These are phyloP conservation scores for Cynoglossus semilaevis DNA, from an alignment of 2,113 vertebrate species.

Conservation along the genomic window DNA sequence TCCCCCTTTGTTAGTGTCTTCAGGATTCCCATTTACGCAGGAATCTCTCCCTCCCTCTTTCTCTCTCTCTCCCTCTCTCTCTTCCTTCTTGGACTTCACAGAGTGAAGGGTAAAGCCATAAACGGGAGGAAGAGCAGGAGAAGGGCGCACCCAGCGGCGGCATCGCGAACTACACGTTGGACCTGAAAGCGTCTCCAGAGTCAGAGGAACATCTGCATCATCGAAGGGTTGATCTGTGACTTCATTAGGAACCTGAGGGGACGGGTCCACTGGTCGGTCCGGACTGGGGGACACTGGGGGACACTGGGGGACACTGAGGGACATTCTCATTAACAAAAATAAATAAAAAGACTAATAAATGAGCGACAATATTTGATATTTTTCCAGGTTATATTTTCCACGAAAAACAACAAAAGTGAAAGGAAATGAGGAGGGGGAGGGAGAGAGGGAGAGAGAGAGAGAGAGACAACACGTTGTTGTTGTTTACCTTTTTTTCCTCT, in stretches of 20 bases:
- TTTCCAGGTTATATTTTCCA: too few relatives aligned
- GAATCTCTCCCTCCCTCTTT: constrained; percentile 39
- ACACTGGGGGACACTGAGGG: too few relatives aligned
- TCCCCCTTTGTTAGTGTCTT: constrained; percentile 45
- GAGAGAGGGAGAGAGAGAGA: constrained; percentile 10
- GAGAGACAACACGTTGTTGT: not conserved
- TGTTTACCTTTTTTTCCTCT: too few relatives aligned
- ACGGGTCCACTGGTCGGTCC: too few relatives aligned
- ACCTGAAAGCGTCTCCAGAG: not conserved
- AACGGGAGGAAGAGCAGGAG: not conserved
- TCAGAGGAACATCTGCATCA: too few relatives aligned
- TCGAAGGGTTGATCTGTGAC: too few relatives aligned
- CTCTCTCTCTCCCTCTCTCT: constrained; percentile 34
- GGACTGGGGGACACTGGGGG: too few relatives aligned
- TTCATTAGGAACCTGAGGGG: too few relatives aligned
- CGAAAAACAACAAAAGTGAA: constrained; percentile 5
- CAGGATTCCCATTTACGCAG: constrained; percentile 54
- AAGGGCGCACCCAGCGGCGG: constrained; percentile 39
- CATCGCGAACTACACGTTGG: constrained; percentile 24
- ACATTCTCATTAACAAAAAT: too few relatives aligned
- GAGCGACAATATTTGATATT: too few relatives aligned
- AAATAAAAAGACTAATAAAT: too few relatives aligned
- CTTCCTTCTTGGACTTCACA: constrained; percentile 21
- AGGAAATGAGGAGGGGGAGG: not conserved
- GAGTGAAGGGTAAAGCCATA: not conserved